Conservation (phyloP, 2,888 invertebrate genomes). For the Amphipoea lucens region DNA sequence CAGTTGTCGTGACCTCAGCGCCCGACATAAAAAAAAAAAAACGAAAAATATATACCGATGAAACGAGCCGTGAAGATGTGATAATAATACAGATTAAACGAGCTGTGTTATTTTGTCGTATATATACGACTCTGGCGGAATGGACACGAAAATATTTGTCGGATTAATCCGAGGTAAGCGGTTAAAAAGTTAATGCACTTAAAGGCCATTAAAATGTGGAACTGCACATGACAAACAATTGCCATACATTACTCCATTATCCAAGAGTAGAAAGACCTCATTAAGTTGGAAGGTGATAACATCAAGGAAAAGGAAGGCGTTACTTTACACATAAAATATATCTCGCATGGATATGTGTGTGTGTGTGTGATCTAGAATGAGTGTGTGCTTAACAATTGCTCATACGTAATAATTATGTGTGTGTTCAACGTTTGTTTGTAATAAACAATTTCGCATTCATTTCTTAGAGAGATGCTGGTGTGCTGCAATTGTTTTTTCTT, state of each 20-base stretch:
- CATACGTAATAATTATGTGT: constrained; percentile 11
- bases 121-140: too few relatives aligned
- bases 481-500: background rate
- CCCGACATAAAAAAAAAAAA: too few relatives aligned
- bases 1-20: too few relatives aligned
- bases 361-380: background rate
- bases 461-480: background rate
- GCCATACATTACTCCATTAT: constrained; percentile 6
- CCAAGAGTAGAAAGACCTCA: background rate
- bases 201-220: background rate
- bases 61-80: too few relatives aligned
- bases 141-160: too few relatives aligned
- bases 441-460: constrained; percentile 10
- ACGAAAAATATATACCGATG: too few relatives aligned
- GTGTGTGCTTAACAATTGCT: constrained; percentile 15
- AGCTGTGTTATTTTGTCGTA: too few relatives aligned
- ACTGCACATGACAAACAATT: background rate
- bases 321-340: constrained; percentile 37
- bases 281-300: constrained; percentile 12
- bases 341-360: constrained; percentile 13
- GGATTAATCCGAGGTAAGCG: too few relatives aligned
- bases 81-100: too few relatives aligned
- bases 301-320: constrained; percentile 55
- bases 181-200: too few relatives aligned
- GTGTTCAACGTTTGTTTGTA: background rate